Percentiles rank a stretch among this genome's conserved stretches.
Evolutionary conservation across 2,888 invertebrate genomes (phyloP).

Genomic region (Druceiella hillmani): DNA sequence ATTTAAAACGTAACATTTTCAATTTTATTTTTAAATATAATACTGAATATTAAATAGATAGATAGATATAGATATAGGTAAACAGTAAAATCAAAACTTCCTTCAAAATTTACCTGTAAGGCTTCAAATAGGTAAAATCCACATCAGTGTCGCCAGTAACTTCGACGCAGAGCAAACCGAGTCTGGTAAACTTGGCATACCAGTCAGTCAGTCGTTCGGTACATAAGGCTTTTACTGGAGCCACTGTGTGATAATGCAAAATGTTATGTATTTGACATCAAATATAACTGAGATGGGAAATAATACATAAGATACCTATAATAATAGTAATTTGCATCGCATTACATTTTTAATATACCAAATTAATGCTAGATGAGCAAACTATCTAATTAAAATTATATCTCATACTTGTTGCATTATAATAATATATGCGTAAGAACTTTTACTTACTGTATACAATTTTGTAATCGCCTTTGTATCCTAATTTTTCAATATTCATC

Average conservation of each 20-base stretch:
- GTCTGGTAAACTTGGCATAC: conserved; percentile 59
- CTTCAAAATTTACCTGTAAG: conserved; percentile 39
- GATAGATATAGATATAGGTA: no score
- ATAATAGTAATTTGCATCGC: no score
- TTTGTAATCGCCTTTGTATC: conserved; percentile 50
- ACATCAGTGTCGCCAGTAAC: conserved; percentile 75
- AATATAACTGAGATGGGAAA: no score
- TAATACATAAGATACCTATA: no score
- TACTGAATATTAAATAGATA: no score
- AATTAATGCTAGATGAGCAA: no score
- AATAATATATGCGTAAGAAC: no score
- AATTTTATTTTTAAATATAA: no score
- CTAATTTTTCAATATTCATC: conserved; percentile 44
- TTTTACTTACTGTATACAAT: conserved; percentile 69
- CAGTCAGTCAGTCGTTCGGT: conserved; percentile 67
- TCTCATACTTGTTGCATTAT: no score
- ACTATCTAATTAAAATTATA: no score
- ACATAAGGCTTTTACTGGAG: conserved; percentile 75
- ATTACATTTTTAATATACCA: no score
- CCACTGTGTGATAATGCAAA: conserved; percentile 48
- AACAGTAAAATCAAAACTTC: no score
- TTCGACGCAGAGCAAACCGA: conserved; percentile 61
- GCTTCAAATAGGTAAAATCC: conserved; percentile 48
- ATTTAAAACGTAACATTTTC: not conserved
- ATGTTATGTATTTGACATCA: conserved; percentile 8